Percentiles rank a stretch among this genome's conserved stretches.
Evolutionary conservation across 2,797 vertebrate genomes (phyloP).

Genomic region (Scolopax bukidnonensis): DNA sequence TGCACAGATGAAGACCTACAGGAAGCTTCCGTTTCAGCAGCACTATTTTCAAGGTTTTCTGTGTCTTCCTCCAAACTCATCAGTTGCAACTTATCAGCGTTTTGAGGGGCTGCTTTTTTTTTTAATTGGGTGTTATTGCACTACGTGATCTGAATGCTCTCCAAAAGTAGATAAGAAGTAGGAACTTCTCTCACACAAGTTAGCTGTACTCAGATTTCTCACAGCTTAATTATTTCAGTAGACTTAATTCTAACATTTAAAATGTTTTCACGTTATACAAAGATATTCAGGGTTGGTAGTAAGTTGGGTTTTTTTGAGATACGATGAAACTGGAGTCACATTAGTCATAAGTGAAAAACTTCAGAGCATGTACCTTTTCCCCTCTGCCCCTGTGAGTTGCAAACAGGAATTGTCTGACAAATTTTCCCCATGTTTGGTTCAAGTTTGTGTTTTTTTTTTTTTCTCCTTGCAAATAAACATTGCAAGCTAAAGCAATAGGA

Average conservation of each 20-base stretch:
- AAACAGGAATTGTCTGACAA: neutral
- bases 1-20: neutral
- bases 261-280: neutral
- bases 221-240: neutral
- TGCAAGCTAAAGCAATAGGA: neutral
- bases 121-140: neutral
- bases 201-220: neutral
- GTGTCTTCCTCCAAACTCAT: neutral
- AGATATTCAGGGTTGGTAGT: neutral
- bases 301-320: neutral
- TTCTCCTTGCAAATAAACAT: neutral
- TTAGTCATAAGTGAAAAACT: neutral
- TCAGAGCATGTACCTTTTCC: neutral
- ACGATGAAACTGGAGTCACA: neutral
- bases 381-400: rapidly evolving
- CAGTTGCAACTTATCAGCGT: neutral
- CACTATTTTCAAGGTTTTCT: neutral
- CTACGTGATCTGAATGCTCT: neutral
- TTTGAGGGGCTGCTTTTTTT: neutral
- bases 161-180: neutral
- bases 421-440: neutral
- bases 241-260: neutral
- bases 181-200: neutral
- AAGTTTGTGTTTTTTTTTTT: neutral
- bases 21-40: neutral